phyloP scores from a whole-genome alignment of 2,888 invertebrate genomes.

The Acholoe squamosa region DNA sequence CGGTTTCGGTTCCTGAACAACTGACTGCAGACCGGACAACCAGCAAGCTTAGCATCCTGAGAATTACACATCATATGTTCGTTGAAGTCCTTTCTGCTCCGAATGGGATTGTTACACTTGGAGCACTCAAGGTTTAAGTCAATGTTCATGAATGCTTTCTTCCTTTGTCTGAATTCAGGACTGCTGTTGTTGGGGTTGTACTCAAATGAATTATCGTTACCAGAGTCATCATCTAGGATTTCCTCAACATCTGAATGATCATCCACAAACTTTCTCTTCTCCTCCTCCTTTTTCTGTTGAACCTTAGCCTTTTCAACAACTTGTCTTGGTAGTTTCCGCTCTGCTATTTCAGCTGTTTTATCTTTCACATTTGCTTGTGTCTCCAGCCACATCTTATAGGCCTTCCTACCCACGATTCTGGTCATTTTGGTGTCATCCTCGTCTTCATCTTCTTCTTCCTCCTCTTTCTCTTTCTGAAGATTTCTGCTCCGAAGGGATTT shows the following conservation, averaged over 20 bases:
- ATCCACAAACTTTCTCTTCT: not conserved
- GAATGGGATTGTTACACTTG: constrained; percentile 28
- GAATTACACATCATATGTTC: constrained; percentile 39
- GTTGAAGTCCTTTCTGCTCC: constrained; percentile 29
- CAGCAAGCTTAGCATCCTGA: not conserved
- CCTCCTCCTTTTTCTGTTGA: not conserved
- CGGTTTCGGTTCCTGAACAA: constrained; percentile 25
- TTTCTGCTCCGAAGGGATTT: not conserved
- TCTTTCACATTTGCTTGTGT: constrained; percentile 36
- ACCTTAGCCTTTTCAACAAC: not conserved
- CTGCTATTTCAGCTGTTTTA: constrained; percentile 1
- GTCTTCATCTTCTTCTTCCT: not conserved
- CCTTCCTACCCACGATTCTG: constrained; percentile 45
- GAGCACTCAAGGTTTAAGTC: constrained; percentile 39
- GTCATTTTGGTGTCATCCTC: constrained; percentile 2
- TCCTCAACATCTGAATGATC: constrained; percentile 2
- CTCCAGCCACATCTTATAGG: constrained; percentile 31
- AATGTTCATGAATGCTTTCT: not conserved
- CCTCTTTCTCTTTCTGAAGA: not conserved
- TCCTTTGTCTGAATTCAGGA: not conserved
- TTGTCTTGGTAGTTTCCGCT: constrained; percentile 28
- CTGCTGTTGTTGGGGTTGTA: not conserved
- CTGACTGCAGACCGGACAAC: constrained; percentile 41
- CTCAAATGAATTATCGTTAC: not conserved
- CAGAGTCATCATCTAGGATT: not conserved